Conservation (phyloP, 2,113 vertebrate species). For the Cyanocitta stelleri region DNA sequence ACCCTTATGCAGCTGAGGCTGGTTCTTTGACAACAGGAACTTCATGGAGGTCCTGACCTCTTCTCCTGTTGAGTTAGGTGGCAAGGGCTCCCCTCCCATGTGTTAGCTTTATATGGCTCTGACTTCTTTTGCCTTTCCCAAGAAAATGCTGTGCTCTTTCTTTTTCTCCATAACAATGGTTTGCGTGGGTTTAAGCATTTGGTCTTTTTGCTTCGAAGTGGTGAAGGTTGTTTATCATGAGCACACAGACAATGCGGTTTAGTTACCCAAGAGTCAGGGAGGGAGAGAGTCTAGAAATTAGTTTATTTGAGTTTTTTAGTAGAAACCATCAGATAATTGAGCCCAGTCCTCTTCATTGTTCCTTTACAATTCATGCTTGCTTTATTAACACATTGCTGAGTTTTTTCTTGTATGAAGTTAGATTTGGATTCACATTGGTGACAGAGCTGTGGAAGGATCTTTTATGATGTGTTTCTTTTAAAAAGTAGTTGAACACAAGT, state of each 20-base stretch:
- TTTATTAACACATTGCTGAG: not conserved
- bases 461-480: not conserved
- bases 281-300: not conserved
- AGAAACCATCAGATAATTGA: not conserved
- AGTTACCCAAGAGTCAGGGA: not conserved
- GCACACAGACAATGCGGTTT: not conserved
- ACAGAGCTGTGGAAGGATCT: not conserved
- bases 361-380: not conserved
- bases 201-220: not conserved
- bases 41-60: not conserved
- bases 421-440: not conserved
- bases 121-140: not conserved
- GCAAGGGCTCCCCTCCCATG: not conserved
- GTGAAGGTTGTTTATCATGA: constrained; percentile 11
- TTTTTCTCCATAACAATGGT: not conserved
- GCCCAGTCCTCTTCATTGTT: constrained; percentile 25
- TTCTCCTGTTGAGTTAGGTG: not conserved
- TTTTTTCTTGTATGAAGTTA: not conserved
- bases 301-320: not conserved
- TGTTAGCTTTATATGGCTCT: not conserved
- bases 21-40: not conserved
- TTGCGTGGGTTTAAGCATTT: not conserved
- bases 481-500: not conserved
- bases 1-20: not conserved
- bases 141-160: not conserved